Evolutionary conservation across 2,888 invertebrate species (phyloP).

Genomic region (Drosophila diplacantha): DNA sequence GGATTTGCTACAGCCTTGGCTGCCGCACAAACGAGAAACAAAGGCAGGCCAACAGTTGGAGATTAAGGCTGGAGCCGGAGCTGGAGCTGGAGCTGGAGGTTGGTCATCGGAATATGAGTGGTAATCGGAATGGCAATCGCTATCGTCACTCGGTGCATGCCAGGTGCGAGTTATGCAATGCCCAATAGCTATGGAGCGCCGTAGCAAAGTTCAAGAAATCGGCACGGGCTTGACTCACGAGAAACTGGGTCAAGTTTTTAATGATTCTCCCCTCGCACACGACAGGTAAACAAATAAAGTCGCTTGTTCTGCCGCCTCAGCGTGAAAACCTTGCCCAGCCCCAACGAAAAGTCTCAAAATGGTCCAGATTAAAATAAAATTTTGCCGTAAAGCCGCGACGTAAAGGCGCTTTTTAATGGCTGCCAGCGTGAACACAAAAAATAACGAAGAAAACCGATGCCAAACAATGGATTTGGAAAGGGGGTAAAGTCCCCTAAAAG

Average conservation of each 20-base stretch:
- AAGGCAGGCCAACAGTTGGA: constrained; percentile 14
- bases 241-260: constrained; percentile 51
- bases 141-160: constrained; percentile 25
- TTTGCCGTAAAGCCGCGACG: constrained; percentile 13
- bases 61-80: constrained; percentile 5
- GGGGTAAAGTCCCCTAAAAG: constrained; percentile 20
- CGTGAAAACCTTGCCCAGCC: constrained; percentile 48
- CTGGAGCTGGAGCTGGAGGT: constrained; percentile 4
- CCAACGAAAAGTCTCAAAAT: constrained; percentile 41
- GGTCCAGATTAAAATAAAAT: constrained; percentile 28
- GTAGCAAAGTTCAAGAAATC: constrained; percentile 26
- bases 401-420: constrained; percentile 31
- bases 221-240: constrained; percentile 32
- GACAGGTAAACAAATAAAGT: constrained; percentile 47
- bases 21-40: constrained; percentile 24
- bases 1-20: constrained; percentile 65
- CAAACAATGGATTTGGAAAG: constrained; percentile 17
- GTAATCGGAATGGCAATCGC: constrained; percentile 23
- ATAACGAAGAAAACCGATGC: constrained; percentile 12
- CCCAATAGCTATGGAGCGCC: constrained; percentile 6
- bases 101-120: constrained; percentile 30
- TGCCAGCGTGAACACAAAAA: constrained; percentile 3
- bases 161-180: constrained; percentile 35
- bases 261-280: constrained; percentile 27
- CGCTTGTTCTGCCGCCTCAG: constrained; percentile 31